These are phyloP conservation scores for Indicator indicator DNA, from an alignment of 2,113 vertebrate genomes.

Conservation along the genomic window DNA sequence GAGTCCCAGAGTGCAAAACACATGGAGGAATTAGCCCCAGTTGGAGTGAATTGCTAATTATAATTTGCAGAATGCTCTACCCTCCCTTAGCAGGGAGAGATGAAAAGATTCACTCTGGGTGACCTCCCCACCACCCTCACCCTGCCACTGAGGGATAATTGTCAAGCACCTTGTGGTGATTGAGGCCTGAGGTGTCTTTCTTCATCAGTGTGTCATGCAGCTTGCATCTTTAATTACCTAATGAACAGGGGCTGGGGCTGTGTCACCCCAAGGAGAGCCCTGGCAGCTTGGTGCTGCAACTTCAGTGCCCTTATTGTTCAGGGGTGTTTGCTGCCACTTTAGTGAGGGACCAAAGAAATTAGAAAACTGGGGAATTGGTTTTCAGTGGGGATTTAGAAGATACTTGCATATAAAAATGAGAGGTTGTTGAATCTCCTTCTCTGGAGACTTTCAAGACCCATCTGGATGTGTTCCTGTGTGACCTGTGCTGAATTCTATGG, in stretches of 20 bases:
- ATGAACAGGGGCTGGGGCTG: neutral
- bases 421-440: too few relatives aligned
- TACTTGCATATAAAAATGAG: neutral
- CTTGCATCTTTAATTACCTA: neutral
- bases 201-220: neutral
- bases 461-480: too few relatives aligned
- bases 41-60: slow-evolving; percentile 47
- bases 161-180: neutral
- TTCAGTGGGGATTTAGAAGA: neutral
- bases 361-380: neutral
- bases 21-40: slow-evolving; percentile 30
- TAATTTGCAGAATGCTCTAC: slow-evolving; percentile 6
- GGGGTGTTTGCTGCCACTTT: neutral
- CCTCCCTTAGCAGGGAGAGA: neutral
- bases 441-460: too few relatives aligned
- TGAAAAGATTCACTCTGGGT: neutral
- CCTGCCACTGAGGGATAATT: neutral
- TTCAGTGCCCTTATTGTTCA: neutral
- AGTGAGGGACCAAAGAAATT: neutral
- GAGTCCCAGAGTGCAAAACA: slow-evolving; percentile 30
- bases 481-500: too few relatives aligned
- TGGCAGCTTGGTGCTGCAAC: neutral
- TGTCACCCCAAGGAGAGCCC: neutral
- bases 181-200: neutral
- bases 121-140: neutral